Evolutionary conservation across 2,888 invertebrate species (phyloP), one percentile per base, ranked within the genome.

Genomic region (Chrysina gloriosa): DNA sequence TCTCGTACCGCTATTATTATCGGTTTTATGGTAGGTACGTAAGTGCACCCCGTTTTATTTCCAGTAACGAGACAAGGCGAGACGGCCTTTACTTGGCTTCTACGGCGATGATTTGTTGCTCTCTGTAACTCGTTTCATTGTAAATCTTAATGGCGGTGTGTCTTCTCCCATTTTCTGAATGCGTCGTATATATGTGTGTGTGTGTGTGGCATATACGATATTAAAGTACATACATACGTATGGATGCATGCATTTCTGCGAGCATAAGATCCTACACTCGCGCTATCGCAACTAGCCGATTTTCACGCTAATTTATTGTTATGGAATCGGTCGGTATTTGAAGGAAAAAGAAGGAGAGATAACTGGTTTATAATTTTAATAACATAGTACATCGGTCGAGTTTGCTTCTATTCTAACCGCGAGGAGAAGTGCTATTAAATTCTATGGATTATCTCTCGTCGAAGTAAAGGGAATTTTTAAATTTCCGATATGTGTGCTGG

Each of bases 11-110:
- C n/a, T n/a, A 34, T n/a, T n/a, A n/a, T 11, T 36, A 36, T n/a
- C 5, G 4, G 58, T 58, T 21, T 39, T 58, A 9, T 39, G n/a
- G n/a, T 34, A 58, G 52, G 9, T 25, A 52, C 52, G 9, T n/a
- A n/a, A n/a, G n/a, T n/a, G n/a, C 27, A 52, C n/a, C 36, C 36
- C 11, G 5, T 36, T 1, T 36, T 52, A 42, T 61, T 25, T 42
- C 36, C 61, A 27, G 25, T 63, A 63, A 63, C 47, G 23, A 63
- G 63, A 48, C 63, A 63, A 21, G 34, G n/a, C n/a, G n/a, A n/a
- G 29, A 27, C 31, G 47, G 63, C 63, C 48, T 63, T 48, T 47
- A 27, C 21, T 31, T 19, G 34, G 29, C 63, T 29, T 63, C 31
- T n/a, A n/a, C n/a, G n/a, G n/a, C 3, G 31, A 16, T 48, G 63